Conservation (phyloP, 2,888 invertebrate species). For the Allacma fusca region DNA sequence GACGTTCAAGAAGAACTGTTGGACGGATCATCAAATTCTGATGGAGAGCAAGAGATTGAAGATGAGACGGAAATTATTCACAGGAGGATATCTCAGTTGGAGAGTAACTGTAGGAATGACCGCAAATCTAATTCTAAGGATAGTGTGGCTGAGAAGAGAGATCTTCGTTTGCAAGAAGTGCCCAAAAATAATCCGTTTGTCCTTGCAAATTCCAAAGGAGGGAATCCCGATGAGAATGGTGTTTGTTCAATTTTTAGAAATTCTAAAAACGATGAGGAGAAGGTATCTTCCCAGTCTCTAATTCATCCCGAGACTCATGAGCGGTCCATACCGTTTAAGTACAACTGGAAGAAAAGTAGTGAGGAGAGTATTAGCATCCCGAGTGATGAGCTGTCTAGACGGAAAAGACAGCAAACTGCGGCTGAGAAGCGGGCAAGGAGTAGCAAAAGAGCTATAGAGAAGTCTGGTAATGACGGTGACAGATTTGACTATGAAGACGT, state of each 20-base stretch:
- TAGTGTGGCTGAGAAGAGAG: no score
- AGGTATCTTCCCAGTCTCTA: conserved; percentile 24
- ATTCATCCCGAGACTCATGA: conserved; percentile 23
- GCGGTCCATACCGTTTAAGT: conserved; percentile 2
- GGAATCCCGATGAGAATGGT: conserved; percentile 22
- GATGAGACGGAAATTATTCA: conserved; percentile 29
- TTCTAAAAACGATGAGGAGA: conserved; percentile 19
- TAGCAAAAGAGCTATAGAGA: background rate
- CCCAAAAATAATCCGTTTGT: background rate
- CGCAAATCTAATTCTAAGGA: no score
- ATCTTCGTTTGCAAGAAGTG: no score
- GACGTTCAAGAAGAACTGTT: background rate
- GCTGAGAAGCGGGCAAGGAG: background rate
- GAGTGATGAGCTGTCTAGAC: background rate
- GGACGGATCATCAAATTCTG: background rate
- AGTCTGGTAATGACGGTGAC: background rate
- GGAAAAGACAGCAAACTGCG: background rate
- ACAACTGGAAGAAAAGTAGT: conserved; percentile 17
- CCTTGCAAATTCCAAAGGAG: background rate
- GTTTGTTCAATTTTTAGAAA: conserved; percentile 30
- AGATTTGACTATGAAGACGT: background rate
- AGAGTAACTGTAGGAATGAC: background rate
- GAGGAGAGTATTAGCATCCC: background rate
- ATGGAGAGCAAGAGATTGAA: background rate
- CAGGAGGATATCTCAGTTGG: conserved; percentile 13